A percentile compares a stretch with the other conserved stretches of the same genome.
These are phyloP conservation scores for Semotilus atromaculatus DNA, from an alignment of 2,797 vertebrate species.

Conservation along the genomic window DNA sequence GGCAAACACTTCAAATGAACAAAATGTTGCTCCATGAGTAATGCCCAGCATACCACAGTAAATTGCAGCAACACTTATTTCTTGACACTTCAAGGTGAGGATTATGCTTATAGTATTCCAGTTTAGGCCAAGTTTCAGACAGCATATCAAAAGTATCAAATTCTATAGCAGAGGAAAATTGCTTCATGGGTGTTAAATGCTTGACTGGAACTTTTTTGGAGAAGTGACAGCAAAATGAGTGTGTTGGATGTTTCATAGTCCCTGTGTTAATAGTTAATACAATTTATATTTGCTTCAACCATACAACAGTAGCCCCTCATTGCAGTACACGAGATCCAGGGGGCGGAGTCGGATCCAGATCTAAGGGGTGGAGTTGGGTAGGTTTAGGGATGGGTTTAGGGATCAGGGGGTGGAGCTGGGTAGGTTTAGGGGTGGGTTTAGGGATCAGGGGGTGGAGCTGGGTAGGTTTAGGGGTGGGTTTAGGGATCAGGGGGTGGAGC, in stretches of 20 bases:
- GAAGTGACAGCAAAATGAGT: background rate
- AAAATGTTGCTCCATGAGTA: background rate
- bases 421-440: too few species aligned
- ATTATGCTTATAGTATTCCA: background rate
- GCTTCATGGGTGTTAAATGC: background rate
- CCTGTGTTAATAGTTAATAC: background rate
- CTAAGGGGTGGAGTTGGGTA: too few species aligned
- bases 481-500: too few species aligned
- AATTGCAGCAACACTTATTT: constrained; percentile 4
- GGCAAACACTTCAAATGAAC: background rate
- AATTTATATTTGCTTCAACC: too few species aligned
- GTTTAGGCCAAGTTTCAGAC: constrained; percentile 24
- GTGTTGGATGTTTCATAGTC: background rate
- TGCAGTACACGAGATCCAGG: too few species aligned
- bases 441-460: too few species aligned
- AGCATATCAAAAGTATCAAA: background rate
- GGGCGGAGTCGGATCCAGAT: too few species aligned
- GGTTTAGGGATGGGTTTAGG: too few species aligned
- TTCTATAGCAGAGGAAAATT: background rate
- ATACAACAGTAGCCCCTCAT: too few species aligned
- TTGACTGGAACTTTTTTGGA: background rate
- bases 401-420: too few species aligned
- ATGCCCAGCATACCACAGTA: constrained; percentile 17
- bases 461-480: too few species aligned
- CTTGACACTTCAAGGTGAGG: constrained; percentile 12